A percentile compares a stretch with the other conserved stretches of the same genome.
Conservation (phyloP, 1,140 invertebrate genomes). For the Globodera ellingtonae region DNA sequence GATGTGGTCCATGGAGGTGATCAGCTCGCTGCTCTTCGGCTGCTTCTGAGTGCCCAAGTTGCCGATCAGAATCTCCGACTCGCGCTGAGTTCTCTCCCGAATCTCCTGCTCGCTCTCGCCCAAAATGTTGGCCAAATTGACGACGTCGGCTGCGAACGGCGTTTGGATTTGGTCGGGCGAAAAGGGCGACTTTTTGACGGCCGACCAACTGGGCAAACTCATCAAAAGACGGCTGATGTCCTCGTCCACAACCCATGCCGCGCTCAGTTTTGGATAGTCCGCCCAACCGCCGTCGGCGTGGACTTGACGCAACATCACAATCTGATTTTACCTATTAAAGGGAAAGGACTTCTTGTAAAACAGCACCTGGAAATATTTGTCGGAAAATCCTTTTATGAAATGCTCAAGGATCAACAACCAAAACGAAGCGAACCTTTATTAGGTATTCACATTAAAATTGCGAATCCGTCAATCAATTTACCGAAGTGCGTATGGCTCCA, state of each 20-base stretch:
- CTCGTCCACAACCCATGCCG: conserved; percentile 88
- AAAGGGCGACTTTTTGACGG: conserved; percentile 33
- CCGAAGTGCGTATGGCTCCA: conserved; percentile 53
- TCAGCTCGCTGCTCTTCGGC: conserved; percentile 54
- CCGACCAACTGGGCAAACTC: conserved; percentile 52
- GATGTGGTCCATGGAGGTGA: conserved; percentile 60
- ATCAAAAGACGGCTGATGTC: conserved; percentile 82
- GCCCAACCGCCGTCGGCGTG: conserved; percentile 31
- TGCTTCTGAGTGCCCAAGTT: conserved; percentile 58
- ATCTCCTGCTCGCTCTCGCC: conserved; percentile 69
- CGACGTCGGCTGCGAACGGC: conserved; percentile 22
- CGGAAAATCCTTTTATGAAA: conserved; percentile 46
- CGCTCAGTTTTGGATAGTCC: conserved; percentile 80
- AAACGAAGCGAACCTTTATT: conserved; percentile 56
- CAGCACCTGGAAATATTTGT: conserved; percentile 24
- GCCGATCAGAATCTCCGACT: conserved; percentile 83
- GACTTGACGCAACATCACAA: conserved; percentile 43
- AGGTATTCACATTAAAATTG: not conserved
- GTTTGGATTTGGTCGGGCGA: conserved; percentile 31
- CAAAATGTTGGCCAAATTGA: conserved; percentile 20
- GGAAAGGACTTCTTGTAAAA: not conserved
- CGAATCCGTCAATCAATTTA: not conserved
- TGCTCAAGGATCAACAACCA: conserved; percentile 61
- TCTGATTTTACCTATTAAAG: conserved; percentile 41
- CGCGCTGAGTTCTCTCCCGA: conserved; percentile 78